Evolutionary conservation across 2,888 invertebrate species (phyloP).

Genomic region (Leptogaster cylindrica): DNA sequence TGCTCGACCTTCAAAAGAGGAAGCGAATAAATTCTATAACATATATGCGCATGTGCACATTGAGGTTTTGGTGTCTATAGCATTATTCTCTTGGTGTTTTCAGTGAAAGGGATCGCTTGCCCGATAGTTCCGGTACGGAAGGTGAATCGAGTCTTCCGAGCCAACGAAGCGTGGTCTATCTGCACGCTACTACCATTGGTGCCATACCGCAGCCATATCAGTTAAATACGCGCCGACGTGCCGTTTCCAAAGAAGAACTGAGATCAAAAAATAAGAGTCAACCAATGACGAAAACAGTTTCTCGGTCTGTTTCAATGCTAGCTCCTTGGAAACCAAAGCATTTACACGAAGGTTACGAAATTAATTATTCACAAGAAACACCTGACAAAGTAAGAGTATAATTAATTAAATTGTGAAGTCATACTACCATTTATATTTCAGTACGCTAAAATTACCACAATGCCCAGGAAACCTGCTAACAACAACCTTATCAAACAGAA

Average conservation of each 20-base stretch:
- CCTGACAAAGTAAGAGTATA: conserved; percentile 53
- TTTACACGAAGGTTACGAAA: conserved; percentile 75
- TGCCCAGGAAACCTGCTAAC: conserved; percentile 57
- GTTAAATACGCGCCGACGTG: conserved; percentile 66
- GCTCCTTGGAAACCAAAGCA: conserved; percentile 85
- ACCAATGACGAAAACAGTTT: conserved; percentile 72
- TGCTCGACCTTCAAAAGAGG: too few relatives aligned
- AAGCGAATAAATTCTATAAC: too few relatives aligned
- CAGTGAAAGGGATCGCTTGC: conserved; percentile 59
- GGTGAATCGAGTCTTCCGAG: conserved; percentile 81
- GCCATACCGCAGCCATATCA: conserved; percentile 80
- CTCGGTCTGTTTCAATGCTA: conserved; percentile 80
- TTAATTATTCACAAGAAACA: conserved; percentile 75
- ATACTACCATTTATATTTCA: conserved; percentile 39
- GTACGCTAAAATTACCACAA: conserved; percentile 53
- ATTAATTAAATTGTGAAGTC: background rate
- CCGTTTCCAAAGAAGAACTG: conserved; percentile 77
- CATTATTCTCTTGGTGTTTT: too few relatives aligned
- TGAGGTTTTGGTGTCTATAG: too few relatives aligned
- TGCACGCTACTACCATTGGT: conserved; percentile 87
- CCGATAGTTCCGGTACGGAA: conserved; percentile 69
- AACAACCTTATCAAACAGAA: conserved; percentile 50
- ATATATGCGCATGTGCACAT: too few relatives aligned
- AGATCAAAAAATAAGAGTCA: conserved; percentile 63
- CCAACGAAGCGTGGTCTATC: conserved; percentile 81